A percentile compares a stretch with the other conserved stretches of the same genome.
Conservation (phyloP, 2,888 invertebrate genomes). For the Julus scandinavius region DNA sequence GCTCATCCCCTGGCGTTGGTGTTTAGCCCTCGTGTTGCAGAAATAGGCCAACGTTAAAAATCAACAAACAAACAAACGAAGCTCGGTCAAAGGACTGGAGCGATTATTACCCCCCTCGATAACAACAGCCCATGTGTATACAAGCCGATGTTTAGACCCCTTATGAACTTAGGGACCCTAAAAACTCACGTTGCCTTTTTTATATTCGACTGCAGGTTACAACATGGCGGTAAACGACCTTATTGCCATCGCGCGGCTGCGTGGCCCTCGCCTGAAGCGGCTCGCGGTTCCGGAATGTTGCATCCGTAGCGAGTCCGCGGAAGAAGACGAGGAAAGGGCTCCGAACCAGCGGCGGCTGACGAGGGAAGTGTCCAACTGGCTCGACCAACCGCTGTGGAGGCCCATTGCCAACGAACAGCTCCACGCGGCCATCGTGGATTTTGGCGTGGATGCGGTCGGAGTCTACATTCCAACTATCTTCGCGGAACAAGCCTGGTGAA, state of each 20-base stretch:
- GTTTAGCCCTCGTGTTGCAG: no score
- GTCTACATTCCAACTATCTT: conserved; percentile 57
- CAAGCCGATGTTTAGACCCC: no score
- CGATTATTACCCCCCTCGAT: no score
- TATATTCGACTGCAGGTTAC: conserved; percentile 68
- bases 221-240: conserved; percentile 74
- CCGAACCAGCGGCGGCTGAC: background rate
- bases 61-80: no score
- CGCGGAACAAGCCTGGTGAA: conserved; percentile 48
- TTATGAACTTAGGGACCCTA: no score
- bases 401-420: conserved; percentile 70
- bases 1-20: no score
- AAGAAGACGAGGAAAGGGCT: conserved; percentile 16
- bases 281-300: conserved; percentile 72
- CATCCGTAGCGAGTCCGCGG: conserved; percentile 59
- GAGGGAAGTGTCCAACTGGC: conserved; percentile 68
- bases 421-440: conserved; percentile 63
- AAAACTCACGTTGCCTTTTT: background rate
- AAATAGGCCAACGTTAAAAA: no score
- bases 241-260: conserved; percentile 74
- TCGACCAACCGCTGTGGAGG: conserved; percentile 71
- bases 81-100: no score
- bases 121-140: no score
- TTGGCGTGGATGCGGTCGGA: conserved; percentile 53
- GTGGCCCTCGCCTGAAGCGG: conserved; percentile 70